These are phyloP conservation scores for Dreissena rostriformis DNA, from an alignment of 1,140 invertebrate species.

Conservation along the genomic window DNA sequence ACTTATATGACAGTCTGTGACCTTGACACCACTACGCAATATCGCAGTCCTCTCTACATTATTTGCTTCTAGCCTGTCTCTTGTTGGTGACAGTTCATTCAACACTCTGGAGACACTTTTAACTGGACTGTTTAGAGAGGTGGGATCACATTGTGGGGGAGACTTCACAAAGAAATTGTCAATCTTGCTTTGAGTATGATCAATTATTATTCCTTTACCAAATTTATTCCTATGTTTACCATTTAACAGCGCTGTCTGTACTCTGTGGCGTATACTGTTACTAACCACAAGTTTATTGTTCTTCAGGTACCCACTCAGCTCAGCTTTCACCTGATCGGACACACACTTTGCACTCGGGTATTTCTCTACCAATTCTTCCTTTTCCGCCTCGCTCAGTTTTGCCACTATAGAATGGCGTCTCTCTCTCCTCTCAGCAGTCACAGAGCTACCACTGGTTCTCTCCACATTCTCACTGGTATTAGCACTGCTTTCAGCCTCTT, in stretches of 20 bases:
- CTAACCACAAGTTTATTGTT: conserved; percentile 67
- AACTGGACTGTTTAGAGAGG: conserved; percentile 45
- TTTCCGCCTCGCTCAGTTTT: conserved; percentile 45
- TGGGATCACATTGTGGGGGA: conserved; percentile 33
- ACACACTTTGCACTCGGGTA: conserved; percentile 59
- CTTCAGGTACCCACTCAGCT: conserved; percentile 62
- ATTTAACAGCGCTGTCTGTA: conserved; percentile 59
- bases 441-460: neutral
- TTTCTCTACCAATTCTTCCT: conserved; percentile 50
- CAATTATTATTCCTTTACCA: conserved; percentile 56
- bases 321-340: conserved; percentile 66
- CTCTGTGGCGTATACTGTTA: conserved; percentile 62
- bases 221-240: conserved; percentile 49
- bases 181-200: conserved; percentile 56
- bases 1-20: conserved; percentile 39
- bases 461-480: neutral
- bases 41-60: conserved; percentile 52
- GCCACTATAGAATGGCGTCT: conserved; percentile 45
- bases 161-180: conserved; percentile 59
- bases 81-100: conserved; percentile 69
- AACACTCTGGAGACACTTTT: conserved; percentile 64
- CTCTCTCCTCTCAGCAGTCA: conserved; percentile 6
- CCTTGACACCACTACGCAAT: conserved; percentile 15
- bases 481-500: neutral
- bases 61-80: conserved; percentile 55